These are phyloP conservation scores for Smithornis capensis DNA, from an alignment of 2,113 vertebrate species.

Conservation along the genomic window DNA sequence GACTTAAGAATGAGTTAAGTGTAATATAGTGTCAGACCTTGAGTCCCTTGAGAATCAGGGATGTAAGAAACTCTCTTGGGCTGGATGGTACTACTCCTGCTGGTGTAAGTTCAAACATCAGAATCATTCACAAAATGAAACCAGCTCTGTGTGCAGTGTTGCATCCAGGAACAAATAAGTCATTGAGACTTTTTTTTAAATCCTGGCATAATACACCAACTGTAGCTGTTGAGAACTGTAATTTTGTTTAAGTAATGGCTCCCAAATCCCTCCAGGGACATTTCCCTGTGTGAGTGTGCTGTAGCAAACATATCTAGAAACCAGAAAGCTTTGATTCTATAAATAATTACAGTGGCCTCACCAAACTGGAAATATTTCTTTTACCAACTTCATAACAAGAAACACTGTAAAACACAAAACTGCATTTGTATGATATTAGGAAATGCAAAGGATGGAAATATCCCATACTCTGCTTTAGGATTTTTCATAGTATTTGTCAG, in stretches of 20 bases:
- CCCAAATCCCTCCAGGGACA: background rate
- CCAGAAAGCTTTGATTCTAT: background rate
- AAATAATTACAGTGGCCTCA: background rate
- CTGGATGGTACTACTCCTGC: background rate
- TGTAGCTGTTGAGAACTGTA: background rate
- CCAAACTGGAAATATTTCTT: background rate
- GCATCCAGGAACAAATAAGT: background rate
- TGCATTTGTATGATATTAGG: background rate
- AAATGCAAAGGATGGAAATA: background rate
- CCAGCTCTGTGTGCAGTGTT: background rate
- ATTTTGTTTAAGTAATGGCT: background rate
- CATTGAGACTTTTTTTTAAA: background rate
- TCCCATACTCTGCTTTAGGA: background rate
- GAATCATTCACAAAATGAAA: background rate
- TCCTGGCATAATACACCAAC: background rate
- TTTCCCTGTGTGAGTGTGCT: background rate
- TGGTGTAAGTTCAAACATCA: background rate
- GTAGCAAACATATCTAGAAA: background rate
- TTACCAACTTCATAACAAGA: background rate
- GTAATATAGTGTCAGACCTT: background rate
- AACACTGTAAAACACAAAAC: background rate
- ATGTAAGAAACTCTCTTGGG: background rate
- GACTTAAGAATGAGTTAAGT: background rate
- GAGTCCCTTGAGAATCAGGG: background rate
- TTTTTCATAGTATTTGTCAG: background rate